Base-by-base conservation (phyloP, 1,140 invertebrate species). In the Zaprionus lachaisei region DNA sequence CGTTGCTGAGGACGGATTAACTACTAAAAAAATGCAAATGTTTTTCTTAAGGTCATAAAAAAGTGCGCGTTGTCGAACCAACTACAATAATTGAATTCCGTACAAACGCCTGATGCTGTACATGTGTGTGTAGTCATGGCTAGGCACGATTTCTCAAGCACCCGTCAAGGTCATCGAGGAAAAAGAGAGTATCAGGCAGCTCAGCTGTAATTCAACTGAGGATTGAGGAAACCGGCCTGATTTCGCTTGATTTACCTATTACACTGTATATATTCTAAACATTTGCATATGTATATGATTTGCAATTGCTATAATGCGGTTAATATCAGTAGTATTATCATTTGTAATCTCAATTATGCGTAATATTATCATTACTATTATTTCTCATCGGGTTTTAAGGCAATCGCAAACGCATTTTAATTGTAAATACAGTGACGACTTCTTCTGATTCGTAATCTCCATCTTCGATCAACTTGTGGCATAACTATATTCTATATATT, bases 1-100 rank as follows among this genome's bases (percentile, higher is more conserved):
- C 81, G 65, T 87, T 87, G 57, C 55, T 90, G 55, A 89, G 84
- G 84, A 89, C 84, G 84, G 84, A 89, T 90, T 90, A 84, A 84
- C 84, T 89, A 89, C 81, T 47, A 73, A 89, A 89, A 87, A 89
- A 87, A 87, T 86, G 82, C 83, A 79, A 85, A 66, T 62, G 47
- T 76, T 76, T 62, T 83, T 85, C 79, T 76, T 58, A 79, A 66
- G 58, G 24, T 73, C 57, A 58, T 49, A 64, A 60, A 72, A 73
- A 73, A 60, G 37, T 67, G 20, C 20, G 28, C 24, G 49, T 54
- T 66, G 56, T 22, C 57, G 38, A 70, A 71, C 41, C 64, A 75
- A 71, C 67, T 71, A 20, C 1, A 20, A 20, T 20, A 75, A 71
- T 49, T 68, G 20, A 62, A 75, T 62, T 69, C n/a, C 66, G 58